Evolutionary conservation across 2,888 invertebrate species (phyloP), one percentile per base, ranked within the genome.

Genomic region (Orthonevra nobilis): DNA sequence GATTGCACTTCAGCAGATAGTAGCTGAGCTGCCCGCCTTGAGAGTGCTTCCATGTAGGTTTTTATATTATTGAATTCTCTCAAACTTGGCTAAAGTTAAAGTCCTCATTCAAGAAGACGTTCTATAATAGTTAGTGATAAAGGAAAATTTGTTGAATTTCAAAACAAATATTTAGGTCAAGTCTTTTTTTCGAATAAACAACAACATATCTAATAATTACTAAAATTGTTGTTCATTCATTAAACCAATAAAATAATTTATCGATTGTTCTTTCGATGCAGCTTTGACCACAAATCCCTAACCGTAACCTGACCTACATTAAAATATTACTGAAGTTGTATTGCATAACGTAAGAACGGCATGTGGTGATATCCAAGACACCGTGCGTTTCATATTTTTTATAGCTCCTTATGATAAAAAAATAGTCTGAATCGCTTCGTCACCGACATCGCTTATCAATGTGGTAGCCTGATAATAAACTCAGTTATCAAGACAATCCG

Each of bases 31-130:
- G 9, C 54, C 72, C 10, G 32, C 36, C 6, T 3, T 48, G 12
- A 48, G 38, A 14, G 63, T 72, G 20, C 12, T 30, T 14, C 48
- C 54, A 10, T 72, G 72, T 72, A 54, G 63, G 72, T 60, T 7
- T n/a, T n/a, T n/a, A n/a, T n/a, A n/a, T n/a, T n/a, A n/a, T n/a
- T n/a, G n/a, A n/a, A n/a, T n/a, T n/a, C n/a, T n/a, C n/a, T n/a
- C n/a, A n/a, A n/a, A n/a, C n/a, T n/a, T n/a, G n/a, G n/a, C n/a
- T n/a, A n/a, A n/a, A n/a, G n/a, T n/a, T n/a, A n/a, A n/a, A n/a
- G n/a, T n/a, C n/a, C n/a, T n/a, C n/a, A n/a, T n/a, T n/a, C n/a
- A n/a, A n/a, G n/a, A n/a, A n/a, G n/a, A n/a, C n/a, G n/a, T n/a
- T n/a, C n/a, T n/a, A n/a, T n/a, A n/a, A n/a, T n/a, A n/a, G n/a